Evolutionary conservation across 2,797 vertebrate genomes (phyloP).

Genomic region (Poeciliopsis turneri): DNA sequence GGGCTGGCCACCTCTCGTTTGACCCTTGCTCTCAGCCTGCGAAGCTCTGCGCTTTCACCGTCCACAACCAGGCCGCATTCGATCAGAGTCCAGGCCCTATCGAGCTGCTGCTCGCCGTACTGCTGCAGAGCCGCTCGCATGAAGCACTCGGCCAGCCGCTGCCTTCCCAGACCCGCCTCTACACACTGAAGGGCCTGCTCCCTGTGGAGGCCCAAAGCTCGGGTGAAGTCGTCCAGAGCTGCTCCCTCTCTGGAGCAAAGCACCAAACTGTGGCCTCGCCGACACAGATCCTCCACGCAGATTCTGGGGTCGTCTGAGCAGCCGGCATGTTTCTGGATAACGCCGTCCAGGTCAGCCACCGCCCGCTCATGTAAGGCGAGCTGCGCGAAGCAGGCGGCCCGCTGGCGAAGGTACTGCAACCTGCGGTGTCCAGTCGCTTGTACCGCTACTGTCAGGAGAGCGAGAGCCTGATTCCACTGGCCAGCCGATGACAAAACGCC

Average conservation of each 20-base stretch:
- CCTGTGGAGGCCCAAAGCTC: slow-evolving; percentile 83
- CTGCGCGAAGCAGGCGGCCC: slow-evolving; percentile 83
- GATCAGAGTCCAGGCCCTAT: slow-evolving; percentile 84
- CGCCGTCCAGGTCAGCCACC: slow-evolving; percentile 83
- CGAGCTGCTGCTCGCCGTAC: slow-evolving; percentile 77
- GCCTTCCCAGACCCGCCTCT: slow-evolving; percentile 71
- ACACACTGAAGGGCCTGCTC: slow-evolving; percentile 77
- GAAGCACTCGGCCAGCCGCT: slow-evolving; percentile 75
- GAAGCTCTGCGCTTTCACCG: slow-evolving; percentile 80
- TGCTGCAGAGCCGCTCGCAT: slow-evolving; percentile 75
- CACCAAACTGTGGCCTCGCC: slow-evolving; percentile 81
- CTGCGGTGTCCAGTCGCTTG: slow-evolving; percentile 68
- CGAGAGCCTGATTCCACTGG: slow-evolving; percentile 77
- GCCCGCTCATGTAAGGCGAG: slow-evolving; percentile 80
- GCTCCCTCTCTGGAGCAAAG: slow-evolving; percentile 75
- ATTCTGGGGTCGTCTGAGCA: slow-evolving; percentile 53
- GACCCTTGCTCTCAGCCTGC: slow-evolving; percentile 83
- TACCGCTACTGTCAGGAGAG: slow-evolving; percentile 85
- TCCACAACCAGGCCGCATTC: slow-evolving; percentile 86
- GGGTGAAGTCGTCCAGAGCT: slow-evolving; percentile 83
- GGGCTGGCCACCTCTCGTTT: slow-evolving; percentile 83
- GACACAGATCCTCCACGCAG: slow-evolving; percentile 84
- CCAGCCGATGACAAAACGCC: slow-evolving; percentile 65
- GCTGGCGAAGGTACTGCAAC: slow-evolving; percentile 80
- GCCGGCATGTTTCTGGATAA: slow-evolving; percentile 75